Conservation (phyloP, 1,140 invertebrate genomes). For the Diploscapter pachys region DNA sequence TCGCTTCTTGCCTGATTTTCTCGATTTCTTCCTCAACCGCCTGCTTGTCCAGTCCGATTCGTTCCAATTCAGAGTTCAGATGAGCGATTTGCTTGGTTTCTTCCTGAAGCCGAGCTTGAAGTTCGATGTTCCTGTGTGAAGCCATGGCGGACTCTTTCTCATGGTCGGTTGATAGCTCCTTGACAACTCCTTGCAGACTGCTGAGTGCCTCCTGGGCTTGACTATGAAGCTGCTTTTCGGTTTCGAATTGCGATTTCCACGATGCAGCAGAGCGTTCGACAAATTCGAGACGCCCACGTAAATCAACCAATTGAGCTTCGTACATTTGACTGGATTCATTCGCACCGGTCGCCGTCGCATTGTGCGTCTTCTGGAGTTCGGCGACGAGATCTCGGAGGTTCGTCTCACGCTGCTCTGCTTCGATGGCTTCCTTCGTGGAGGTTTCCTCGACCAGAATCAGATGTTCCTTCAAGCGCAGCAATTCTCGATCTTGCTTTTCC, state of each 20-base stretch:
- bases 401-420: constrained; percentile 35
- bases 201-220: constrained; percentile 24
- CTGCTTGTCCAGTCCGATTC: constrained; percentile 28
- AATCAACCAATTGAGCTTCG: constrained; percentile 21
- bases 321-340: constrained; percentile 6
- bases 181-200: constrained; percentile 27
- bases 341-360: constrained; percentile 8
- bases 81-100: constrained; percentile 7
- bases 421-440: constrained; percentile 30
- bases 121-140: constrained; percentile 13
- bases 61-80: constrained; percentile 16
- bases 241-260: constrained; percentile 16
- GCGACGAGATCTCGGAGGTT: constrained; percentile 11
- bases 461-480: constrained; percentile 25
- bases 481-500: constrained; percentile 31
- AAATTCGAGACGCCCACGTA: constrained; percentile 17
- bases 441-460: constrained; percentile 36
- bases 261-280: constrained; percentile 1
- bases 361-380: neutral
- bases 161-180: constrained; percentile 32
- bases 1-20: constrained; percentile 13
- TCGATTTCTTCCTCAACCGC: constrained; percentile 31
- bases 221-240: neutral
- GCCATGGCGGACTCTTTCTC: constrained; percentile 28
- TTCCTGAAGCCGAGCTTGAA: constrained; percentile 8